Conservation (phyloP, 92 coral and sea anemone genomes). For the Paramuricea clavata region DNA sequence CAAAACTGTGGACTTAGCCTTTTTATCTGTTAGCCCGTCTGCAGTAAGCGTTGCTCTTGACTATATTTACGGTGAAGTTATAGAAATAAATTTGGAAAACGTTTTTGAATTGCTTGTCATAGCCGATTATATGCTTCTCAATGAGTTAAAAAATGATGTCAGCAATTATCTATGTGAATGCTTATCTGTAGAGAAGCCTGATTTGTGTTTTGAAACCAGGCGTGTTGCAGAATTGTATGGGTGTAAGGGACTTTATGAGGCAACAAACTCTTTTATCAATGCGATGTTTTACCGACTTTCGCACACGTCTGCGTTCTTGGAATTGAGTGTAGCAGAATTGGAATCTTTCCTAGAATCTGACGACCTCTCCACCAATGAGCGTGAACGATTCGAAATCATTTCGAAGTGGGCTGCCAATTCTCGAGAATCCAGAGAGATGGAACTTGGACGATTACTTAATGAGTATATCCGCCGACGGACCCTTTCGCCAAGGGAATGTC, state of each 20-base stretch:
- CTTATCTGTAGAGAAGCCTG: background rate
- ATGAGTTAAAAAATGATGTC: slow-evolving; percentile 18
- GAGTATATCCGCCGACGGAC: background rate
- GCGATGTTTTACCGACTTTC: slow-evolving; percentile 39
- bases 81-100: slow-evolving; percentile 17
- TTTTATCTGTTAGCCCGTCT: slow-evolving; percentile 30
- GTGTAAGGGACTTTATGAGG: slow-evolving; percentile 27
- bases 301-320: slow-evolving; percentile 4
- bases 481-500: background rate
- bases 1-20: slow-evolving; percentile 20
- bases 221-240: slow-evolving; percentile 29
- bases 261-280: background rate
- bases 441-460: background rate
- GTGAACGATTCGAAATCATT: slow-evolving; percentile 13
- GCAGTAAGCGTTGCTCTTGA: slow-evolving; percentile 3
- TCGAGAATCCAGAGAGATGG: background rate
- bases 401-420: slow-evolving; percentile 19
- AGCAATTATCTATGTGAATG: background rate
- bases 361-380: slow-evolving; percentile 8
- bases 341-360: slow-evolving; percentile 2
- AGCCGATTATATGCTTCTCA: slow-evolving; percentile 27
- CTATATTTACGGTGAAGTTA: slow-evolving; percentile 20
- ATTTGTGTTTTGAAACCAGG: background rate
- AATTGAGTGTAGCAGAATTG: slow-evolving; percentile 20
- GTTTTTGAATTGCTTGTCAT: slow-evolving; percentile 37